phyloP scores from a whole-genome alignment of 1,140 invertebrate genomes.

The Battus philenor region DNA sequence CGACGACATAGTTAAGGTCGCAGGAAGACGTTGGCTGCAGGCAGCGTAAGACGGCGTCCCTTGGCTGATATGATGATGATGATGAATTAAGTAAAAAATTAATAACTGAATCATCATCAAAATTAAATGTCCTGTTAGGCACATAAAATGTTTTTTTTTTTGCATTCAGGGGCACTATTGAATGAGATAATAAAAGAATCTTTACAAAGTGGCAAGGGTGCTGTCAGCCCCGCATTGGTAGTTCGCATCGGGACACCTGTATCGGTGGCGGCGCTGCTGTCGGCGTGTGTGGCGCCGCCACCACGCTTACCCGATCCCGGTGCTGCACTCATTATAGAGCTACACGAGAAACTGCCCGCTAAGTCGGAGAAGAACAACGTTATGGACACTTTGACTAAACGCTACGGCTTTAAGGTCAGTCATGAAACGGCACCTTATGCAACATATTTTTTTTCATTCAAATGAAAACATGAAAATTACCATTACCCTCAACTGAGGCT shows the following conservation, averaged over 20 bases:
- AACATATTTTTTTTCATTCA: too few species aligned
- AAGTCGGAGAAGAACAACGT: slow-evolving; percentile 34
- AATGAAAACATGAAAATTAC: too few species aligned
- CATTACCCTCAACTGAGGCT: too few species aligned
- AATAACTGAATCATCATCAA: too few species aligned
- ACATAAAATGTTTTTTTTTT: too few species aligned
- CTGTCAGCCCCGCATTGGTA: slow-evolving; percentile 36
- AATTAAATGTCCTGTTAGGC: too few species aligned
- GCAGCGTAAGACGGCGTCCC: too few species aligned
- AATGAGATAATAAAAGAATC: slow-evolving; percentile 67
- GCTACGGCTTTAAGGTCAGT: slow-evolving; percentile 69
- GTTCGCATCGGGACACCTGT: slow-evolving; percentile 65
- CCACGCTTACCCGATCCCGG: slow-evolving; percentile 64
- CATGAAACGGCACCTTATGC: too few species aligned
- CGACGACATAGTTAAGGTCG: too few species aligned
- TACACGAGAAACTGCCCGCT: slow-evolving; percentile 56
- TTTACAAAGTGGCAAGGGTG: slow-evolving; percentile 30
- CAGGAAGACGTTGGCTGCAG: too few species aligned
- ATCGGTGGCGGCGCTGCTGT: slow-evolving; percentile 60
- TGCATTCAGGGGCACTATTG: slow-evolving; percentile 53
- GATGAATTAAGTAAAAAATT: too few species aligned
- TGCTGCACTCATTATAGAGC: slow-evolving; percentile 60
- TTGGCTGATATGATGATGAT: too few species aligned
- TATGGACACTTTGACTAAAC: slow-evolving; percentile 33
- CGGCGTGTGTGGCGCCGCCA: slow-evolving; percentile 56